Conservation (phyloP, 2,113 vertebrate species). For the Psittacus erithacus region DNA sequence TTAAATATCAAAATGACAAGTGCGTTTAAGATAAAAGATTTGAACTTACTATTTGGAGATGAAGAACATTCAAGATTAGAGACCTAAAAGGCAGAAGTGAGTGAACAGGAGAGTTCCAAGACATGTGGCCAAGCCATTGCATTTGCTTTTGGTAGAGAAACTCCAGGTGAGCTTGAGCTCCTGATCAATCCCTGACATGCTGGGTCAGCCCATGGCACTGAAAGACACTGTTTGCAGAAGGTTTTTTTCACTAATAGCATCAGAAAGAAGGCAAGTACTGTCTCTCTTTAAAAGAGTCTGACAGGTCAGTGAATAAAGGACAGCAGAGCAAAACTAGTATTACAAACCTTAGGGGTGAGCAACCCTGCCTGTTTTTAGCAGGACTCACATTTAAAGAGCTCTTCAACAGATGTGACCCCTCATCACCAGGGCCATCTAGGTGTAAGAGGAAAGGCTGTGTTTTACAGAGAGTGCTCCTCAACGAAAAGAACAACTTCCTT, state of each 20-base stretch:
- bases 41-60: background rate
- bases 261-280: background rate
- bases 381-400: background rate
- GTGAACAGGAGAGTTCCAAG: background rate
- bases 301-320: background rate
- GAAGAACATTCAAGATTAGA: background rate
- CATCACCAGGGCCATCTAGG: background rate
- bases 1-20: background rate
- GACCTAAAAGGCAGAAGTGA: background rate
- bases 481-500: background rate
- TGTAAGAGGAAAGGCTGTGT: background rate
- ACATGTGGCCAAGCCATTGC: background rate
- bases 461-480: background rate
- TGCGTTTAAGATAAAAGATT: background rate
- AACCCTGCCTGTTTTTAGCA: background rate
- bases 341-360: background rate
- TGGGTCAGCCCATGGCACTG: constrained; percentile 7
- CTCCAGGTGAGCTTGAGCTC: background rate
- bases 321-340: background rate
- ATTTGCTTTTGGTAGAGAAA: background rate
- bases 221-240: constrained; percentile 49
- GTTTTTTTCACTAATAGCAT: constrained; percentile 31
- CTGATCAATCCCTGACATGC: constrained; percentile 27
- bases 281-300: background rate
- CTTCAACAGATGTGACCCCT: background rate